Evolutionary conservation across 2,888 invertebrate genomes (phyloP).

Genomic region (Strigamia maritima): DNA sequence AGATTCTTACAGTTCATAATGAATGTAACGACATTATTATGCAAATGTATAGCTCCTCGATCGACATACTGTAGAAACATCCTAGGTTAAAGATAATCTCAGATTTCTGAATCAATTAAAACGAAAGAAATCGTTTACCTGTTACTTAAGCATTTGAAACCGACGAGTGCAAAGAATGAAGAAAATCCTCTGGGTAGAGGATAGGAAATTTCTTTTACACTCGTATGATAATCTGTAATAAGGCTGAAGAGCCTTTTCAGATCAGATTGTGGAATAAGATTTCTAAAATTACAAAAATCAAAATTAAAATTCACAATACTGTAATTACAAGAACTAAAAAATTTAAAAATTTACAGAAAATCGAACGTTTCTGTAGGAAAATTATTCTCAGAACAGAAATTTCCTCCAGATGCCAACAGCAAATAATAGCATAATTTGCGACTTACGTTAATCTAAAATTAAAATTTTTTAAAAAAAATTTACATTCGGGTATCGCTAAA

Average conservation of each 20-base stretch:
- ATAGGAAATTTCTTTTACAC: not conserved
- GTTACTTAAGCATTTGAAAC: not conserved
- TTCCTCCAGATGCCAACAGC: not conserved
- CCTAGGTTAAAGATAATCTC: not conserved
- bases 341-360: not conserved
- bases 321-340: not conserved
- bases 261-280: not conserved
- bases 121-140: not conserved
- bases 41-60: not conserved
- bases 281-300: not conserved
- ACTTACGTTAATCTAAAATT: not conserved
- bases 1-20: slow-evolving; percentile 18
- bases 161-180: not conserved
- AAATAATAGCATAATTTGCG: not conserved
- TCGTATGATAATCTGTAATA: not conserved
- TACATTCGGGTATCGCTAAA: no score
- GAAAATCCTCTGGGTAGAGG: slow-evolving; percentile 13
- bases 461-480: not conserved
- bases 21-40: not conserved
- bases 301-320: not conserved
- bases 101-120: not conserved
- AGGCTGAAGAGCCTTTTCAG: not conserved
- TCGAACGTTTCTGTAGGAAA: not conserved
- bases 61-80: slow-evolving; percentile 31
- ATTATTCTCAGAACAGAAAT: not conserved